phyloP scores from a whole-genome alignment of 2,113 vertebrate species.

The Cottus gobio region DNA sequence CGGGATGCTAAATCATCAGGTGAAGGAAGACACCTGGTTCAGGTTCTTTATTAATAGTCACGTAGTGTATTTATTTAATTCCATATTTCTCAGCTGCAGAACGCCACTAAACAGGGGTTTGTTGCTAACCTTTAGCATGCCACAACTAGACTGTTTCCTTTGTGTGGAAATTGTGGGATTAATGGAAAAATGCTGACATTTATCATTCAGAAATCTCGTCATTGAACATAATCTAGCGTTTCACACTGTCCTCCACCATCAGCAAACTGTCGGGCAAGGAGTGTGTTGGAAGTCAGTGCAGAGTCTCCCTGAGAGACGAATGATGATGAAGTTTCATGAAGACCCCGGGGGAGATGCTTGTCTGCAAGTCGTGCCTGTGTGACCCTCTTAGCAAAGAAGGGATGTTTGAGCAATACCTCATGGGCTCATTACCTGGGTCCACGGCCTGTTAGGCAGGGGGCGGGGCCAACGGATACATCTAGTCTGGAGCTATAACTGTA shows the following conservation, averaged over 20 bases:
- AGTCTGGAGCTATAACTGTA: not conserved
- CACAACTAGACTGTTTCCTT: not conserved
- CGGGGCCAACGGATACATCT: not conserved
- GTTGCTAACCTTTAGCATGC: not conserved
- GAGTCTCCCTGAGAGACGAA: not conserved
- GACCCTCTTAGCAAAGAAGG: not conserved
- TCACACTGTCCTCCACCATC: not conserved
- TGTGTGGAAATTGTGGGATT: not conserved
- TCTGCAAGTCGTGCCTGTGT: not conserved
- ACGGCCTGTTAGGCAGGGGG: not conserved
- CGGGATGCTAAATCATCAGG: no score
- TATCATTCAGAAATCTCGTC: not conserved
- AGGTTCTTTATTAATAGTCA: no score
- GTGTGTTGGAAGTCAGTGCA: not conserved
- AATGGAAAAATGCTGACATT: not conserved
- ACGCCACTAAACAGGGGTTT: no score
- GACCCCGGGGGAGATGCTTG: not conserved
- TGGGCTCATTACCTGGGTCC: constrained; percentile 6
- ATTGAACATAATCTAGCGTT: not conserved
- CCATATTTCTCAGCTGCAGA: no score
- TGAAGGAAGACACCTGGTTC: no score
- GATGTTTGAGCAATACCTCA: constrained; percentile 1
- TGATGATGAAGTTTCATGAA: constrained; percentile 13
- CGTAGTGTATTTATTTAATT: no score
- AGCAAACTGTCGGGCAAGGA: not conserved